Percentiles rank a stretch among this genome's conserved stretches.
Evolutionary conservation across 2,888 invertebrate species (phyloP).

Genomic region (Trichopria drosophilae): DNA sequence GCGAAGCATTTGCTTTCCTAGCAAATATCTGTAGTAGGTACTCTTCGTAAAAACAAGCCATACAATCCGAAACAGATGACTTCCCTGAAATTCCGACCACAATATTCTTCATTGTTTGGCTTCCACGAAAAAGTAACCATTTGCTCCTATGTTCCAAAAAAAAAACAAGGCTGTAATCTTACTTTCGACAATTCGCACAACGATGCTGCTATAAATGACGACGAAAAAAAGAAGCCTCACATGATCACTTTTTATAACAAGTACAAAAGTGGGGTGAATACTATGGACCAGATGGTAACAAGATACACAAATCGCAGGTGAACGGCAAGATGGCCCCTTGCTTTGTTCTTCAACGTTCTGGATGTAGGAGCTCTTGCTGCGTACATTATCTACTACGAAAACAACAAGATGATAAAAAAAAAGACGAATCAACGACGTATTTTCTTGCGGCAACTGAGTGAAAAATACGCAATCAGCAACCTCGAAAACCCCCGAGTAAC

Average conservation of each 20-base stretch:
- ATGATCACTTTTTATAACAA: too few species aligned
- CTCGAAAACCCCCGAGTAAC: too few species aligned
- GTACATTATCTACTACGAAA: too few species aligned
- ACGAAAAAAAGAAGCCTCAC: too few species aligned
- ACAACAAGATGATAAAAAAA: conserved; percentile 32
- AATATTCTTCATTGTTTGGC: conserved; percentile 28
- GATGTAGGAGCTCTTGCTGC: conserved; percentile 36
- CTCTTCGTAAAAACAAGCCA: conserved; percentile 35
- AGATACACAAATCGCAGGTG: conserved; percentile 34
- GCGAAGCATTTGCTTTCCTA: conserved; percentile 32
- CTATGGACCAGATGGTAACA: conserved; percentile 32
- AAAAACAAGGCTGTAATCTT: conserved; percentile 38
- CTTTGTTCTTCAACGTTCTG: conserved; percentile 33
- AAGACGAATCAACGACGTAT: conserved; percentile 30
- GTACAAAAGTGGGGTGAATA: conserved; percentile 34
- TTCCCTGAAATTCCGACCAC: conserved; percentile 22
- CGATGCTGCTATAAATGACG: too few species aligned
- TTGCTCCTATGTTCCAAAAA: conserved; percentile 38
- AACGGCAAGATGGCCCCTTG: conserved; percentile 32
- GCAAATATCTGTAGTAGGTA: conserved; percentile 37
- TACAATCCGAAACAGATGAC: conserved; percentile 35
- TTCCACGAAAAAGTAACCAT: conserved; percentile 38
- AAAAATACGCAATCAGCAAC: conserved; percentile 27
- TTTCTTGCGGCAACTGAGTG: conserved; percentile 29
- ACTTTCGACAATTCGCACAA: conserved; percentile 36